Base-by-base conservation (phyloP, 2,113 vertebrate genomes). In the Acinonyx jubatus region DNA sequence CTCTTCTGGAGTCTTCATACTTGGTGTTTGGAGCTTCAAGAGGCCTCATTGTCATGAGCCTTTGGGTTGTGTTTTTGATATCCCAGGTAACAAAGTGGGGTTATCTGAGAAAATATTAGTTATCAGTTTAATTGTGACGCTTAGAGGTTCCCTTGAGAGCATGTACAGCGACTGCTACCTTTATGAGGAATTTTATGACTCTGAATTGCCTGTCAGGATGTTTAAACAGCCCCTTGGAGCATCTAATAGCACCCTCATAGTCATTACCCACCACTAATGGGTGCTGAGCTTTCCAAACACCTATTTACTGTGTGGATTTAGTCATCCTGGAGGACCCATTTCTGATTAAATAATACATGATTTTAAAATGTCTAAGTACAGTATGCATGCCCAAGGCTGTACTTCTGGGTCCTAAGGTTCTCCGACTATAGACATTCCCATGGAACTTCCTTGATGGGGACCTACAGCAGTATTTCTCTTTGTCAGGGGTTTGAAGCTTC, bases 301-400 rank as follows among this genome's bases (percentile, higher is more conserved):
- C 95, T 98, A 55, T 96, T 98, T 98, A 98, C 98, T 71, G 87
- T 23, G 4, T 98, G 94, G 92, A 94, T 98, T 97, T 98, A 98
- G 98, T 97, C 80, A 91, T 89, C 98, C 97, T 98, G 80, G 83
- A 98, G 97, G 98, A 97, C 83, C 94, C 29, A 78, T 98, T 97
- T 98, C 84, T 95, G 96, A 78, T 91, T 97, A 97, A 98, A 98
- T 94, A 97, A 97, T 78, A 88, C 96, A 94, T 90, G 85, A 89
- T 96, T 98, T 97, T 14, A 50, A 96, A 97, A 91, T 66, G 45
- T 95, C 81, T 96, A 78, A 94, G 50, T 94, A 81, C 66, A 69
- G 68, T 93, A 29, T 71, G 15, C 69, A 9, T 69, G 85, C 76
- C 29, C 21, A 61, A 45, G 3, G 45, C 92, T 89, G 52, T 73